phyloP scores from a whole-genome alignment of 2,113 vertebrate species.

The Neogale vison region DNA sequence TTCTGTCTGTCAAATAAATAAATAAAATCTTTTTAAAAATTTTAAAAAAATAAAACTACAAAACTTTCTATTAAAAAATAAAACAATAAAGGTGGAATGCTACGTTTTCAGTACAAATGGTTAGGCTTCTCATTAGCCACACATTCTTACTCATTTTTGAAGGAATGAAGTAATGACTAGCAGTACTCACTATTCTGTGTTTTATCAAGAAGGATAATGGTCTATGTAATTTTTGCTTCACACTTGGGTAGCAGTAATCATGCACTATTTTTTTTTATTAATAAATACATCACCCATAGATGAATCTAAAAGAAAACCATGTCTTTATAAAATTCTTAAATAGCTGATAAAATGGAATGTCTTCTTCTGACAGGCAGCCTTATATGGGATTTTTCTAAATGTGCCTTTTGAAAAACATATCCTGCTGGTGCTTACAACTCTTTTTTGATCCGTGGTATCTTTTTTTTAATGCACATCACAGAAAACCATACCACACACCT shows the following conservation, averaged over 20 bases:
- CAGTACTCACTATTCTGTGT: neutral
- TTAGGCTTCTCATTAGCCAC: neutral
- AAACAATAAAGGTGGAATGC: neutral
- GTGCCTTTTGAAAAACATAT: neutral
- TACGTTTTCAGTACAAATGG: neutral
- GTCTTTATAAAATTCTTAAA: neutral
- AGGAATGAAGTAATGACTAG: neutral
- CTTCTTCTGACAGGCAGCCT: neutral
- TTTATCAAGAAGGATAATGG: neutral
- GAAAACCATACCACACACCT: neutral
- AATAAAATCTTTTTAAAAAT: no score
- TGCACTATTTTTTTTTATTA: neutral
- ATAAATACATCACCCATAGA: neutral
- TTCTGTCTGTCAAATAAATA: no score
- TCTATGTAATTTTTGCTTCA: neutral
- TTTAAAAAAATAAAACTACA: neutral
- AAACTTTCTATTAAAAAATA: neutral
- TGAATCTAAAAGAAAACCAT: neutral
- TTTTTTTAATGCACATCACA: constrained; percentile 2
- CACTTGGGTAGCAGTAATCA: neutral
- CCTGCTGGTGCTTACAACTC: constrained; percentile 7
- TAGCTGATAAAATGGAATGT: neutral
- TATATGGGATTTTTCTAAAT: neutral
- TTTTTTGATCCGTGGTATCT: neutral
- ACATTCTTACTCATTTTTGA: neutral